phyloP scores from a whole-genome alignment of 2,888 invertebrate genomes.

The Zeuzera pyrina region DNA sequence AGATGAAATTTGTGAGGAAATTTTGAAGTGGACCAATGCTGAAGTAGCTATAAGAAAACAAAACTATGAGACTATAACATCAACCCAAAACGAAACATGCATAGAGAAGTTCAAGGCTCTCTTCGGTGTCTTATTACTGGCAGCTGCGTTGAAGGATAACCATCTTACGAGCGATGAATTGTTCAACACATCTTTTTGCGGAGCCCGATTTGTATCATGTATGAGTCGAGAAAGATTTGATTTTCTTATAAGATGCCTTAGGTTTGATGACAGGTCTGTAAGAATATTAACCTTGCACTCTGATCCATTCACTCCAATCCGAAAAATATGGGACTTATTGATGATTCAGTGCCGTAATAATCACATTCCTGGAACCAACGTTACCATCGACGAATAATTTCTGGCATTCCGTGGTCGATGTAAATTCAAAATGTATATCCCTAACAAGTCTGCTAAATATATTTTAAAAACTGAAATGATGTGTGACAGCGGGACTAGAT shows the following conservation, averaged over 20 bases:
- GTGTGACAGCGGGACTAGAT: conserved; percentile 20
- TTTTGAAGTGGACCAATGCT: conserved; percentile 2
- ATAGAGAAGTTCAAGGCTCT: conserved; percentile 1
- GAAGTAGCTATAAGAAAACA: conserved; percentile 1
- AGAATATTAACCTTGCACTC: conserved; percentile 5
- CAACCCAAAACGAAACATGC: conserved; percentile 2
- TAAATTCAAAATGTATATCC: conserved; percentile 9
- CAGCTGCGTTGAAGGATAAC: conserved; percentile 11
- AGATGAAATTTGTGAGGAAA: conserved; percentile 1
- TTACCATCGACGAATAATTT: conserved; percentile 4
- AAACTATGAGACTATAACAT: conserved; percentile 2
- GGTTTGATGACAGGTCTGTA: conserved; percentile 9
- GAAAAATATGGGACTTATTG: conserved; percentile 14
- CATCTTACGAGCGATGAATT: conserved; percentile 12
- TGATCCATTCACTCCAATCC: conserved; percentile 19
- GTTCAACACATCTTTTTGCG: conserved; percentile 12
- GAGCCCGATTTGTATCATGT: conserved; percentile 10
- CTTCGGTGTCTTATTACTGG: conserved; percentile 5
- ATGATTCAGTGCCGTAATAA: not conserved
- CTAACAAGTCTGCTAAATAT: conserved; percentile 17
- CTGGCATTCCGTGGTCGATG: conserved; percentile 9
- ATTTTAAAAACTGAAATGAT: conserved; percentile 28
- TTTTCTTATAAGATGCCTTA: conserved; percentile 12
- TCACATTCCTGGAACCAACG: not conserved
- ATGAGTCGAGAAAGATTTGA: conserved; percentile 16